Evolutionary conservation across 2,113 vertebrate genomes (phyloP), one percentile per base, ranked within the genome.

Genomic region (Tupaia chinensis): DNA sequence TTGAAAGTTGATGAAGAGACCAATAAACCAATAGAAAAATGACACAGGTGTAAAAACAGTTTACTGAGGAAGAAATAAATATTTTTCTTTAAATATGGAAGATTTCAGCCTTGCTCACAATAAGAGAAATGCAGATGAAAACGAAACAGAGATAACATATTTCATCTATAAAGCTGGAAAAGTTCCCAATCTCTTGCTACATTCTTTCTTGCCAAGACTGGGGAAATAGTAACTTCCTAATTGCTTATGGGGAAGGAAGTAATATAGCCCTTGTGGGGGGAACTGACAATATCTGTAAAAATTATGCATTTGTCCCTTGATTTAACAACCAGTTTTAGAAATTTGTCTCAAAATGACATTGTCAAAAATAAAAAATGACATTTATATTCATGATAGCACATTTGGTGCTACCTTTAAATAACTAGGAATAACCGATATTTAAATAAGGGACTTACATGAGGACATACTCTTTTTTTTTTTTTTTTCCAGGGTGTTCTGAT

Each of bases 41-140:
- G 20, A 73, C 16, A 63, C 12, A 60, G 81, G 60, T 44, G n/a
- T 44, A 58, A 22, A 68, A 68, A 68, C 61, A 54, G 3, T 61
- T 76, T 23, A 82, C 8, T 74, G 63, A 84, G 83, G 89, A 69
- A 79, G 19, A 70, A 69, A 84, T 61, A 8, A 4, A 61, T 79
- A 14, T 44, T 91, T 88, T 9, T 80, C 32, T 91, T 61, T 83
- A 89, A 95, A 70, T 81, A n/a, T 15, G 63, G 68, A 66, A 54
- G 44, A 58, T 81, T 15, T 32, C 13, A 66, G 11, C 17, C 8
- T 65, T 92, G 61, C n/a, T 69, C 15, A 63, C 25, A 80, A 84
- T 5, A 79, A 65, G 4, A 25, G 9, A n/a, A 54, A 74, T 85
- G 23, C 69, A 63, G 89, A 89, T 85, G n/a, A 66, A 81, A 76